A percentile compares a stretch with the other conserved stretches of the same genome.
These are phyloP conservation scores for Teleogryllus oceanicus DNA, from an alignment of 2,888 invertebrate genomes.

Conservation along the genomic window DNA sequence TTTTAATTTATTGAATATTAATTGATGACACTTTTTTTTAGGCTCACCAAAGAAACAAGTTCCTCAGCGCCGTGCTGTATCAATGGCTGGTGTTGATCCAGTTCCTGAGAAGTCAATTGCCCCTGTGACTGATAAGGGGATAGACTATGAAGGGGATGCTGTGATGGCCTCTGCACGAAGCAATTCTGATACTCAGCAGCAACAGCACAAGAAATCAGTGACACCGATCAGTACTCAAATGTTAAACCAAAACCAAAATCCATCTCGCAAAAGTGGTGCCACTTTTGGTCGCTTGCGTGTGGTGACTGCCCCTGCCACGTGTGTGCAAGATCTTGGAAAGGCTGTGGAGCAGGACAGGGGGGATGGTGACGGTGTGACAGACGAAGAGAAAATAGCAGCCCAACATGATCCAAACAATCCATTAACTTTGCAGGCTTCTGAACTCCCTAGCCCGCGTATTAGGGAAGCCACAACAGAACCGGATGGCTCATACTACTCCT, in stretches of 20 bases:
- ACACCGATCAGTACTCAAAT: conserved; percentile 42
- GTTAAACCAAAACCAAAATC: conserved; percentile 39
- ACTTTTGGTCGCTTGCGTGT: conserved; percentile 71
- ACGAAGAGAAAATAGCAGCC: conserved; percentile 25
- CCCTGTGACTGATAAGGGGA: conserved; percentile 46
- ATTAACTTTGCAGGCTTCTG: conserved; percentile 40
- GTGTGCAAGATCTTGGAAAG: conserved; percentile 52
- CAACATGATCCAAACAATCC: conserved; percentile 27
- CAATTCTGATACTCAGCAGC: conserved; percentile 44
- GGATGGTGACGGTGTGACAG: conserved; percentile 27
- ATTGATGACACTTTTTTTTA: conserved; percentile 33
- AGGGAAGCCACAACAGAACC: conserved; percentile 42
- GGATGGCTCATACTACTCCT: conserved; percentile 42
- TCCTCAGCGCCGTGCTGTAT: conserved; percentile 48
- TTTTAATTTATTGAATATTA: too few relatives aligned
- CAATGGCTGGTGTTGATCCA: conserved; percentile 49
- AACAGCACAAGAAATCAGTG: conserved; percentile 48
- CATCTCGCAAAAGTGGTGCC: conserved; percentile 49
- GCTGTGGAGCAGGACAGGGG: conserved; percentile 21
- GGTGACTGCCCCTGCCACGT: conserved; percentile 62
- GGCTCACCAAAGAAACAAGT: conserved; percentile 49
- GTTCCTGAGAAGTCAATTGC: conserved; percentile 23
- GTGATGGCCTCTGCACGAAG: conserved; percentile 53
- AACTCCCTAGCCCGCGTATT: conserved; percentile 44
- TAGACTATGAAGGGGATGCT: conserved; percentile 66